Percentiles rank a stretch among this genome's conserved stretches.
Conservation (phyloP, 2,888 invertebrate genomes). For the Baronia brevicornis region DNA sequence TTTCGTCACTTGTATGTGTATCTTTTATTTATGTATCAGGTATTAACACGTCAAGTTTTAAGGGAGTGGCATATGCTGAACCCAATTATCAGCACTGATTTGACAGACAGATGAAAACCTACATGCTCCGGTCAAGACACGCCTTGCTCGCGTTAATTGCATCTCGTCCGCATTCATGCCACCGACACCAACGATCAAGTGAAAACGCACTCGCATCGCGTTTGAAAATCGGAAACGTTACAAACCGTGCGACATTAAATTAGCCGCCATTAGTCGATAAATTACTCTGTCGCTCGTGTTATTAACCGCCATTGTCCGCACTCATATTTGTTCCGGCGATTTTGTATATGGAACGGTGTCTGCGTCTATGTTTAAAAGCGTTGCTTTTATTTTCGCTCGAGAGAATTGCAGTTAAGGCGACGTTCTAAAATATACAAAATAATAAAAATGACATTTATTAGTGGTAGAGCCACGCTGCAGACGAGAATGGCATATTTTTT, state of each 20-base stretch:
- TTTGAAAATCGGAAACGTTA: slow-evolving; percentile 13
- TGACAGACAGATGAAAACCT: slow-evolving; percentile 9
- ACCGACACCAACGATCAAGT: slow-evolving; percentile 29
- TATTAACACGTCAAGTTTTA: too few relatives aligned
- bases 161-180: slow-evolving; percentile 12
- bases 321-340: slow-evolving; percentile 17
- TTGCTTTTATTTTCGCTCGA: too few relatives aligned
- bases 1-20: too few relatives aligned
- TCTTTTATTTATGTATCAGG: too few relatives aligned
- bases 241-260: slow-evolving; percentile 15
- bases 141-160: slow-evolving; percentile 10
- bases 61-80: neutral
- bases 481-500: too few relatives aligned
- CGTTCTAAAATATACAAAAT: too few relatives aligned
- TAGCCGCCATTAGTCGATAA: slow-evolving; percentile 9
- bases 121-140: slow-evolving; percentile 6
- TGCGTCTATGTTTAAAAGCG: too few relatives aligned
- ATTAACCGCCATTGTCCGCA: slow-evolving; percentile 13
- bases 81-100: slow-evolving; percentile 1
- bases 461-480: too few relatives aligned
- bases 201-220: slow-evolving; percentile 47
- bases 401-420: too few relatives aligned
- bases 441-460: too few relatives aligned
- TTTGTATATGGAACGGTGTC: too few relatives aligned
- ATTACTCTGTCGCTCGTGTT: slow-evolving; percentile 10